Base-by-base conservation (phyloP, 92 coral and sea anemone genomes). In the Phenganax subtilis region DNA sequence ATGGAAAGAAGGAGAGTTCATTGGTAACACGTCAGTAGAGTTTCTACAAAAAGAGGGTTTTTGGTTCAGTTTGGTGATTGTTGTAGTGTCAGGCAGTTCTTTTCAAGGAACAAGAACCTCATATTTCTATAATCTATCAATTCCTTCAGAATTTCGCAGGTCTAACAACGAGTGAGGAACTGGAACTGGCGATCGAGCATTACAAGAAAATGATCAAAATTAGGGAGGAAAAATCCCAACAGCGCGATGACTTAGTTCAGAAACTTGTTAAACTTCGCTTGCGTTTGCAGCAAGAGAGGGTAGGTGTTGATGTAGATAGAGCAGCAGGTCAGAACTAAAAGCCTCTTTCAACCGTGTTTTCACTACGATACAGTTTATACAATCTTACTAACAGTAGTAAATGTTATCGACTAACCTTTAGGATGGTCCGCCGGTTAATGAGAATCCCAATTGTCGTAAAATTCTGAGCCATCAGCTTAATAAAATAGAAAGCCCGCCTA, bases 141-240 rank as follows among this genome's bases (percentile, higher is more conserved):
- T 37, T 58, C 54, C 54, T 81, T 20, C 28, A 96, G 99, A 87
- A 88, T 29, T 96, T 96, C 80, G 93, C 89, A 92, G 98, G 99
- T 47, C 88, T 96, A 6, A 84, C 97, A 16, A 87, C 90, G 15
- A 80, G 93, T 17, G 99, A 96, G 77, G 99, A 96, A 72, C 86
- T 96, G 53, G 88, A 84, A 6, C 91, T 92, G 52, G 90, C 97
- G 28, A 92, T 96, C 59, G 80, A 77, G 37, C 88, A 93, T 69
- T 96, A 97, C 52, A 96, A 96, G 85, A 93, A 90, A 47, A 75
- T 92, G 84, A 86, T 96, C 47, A 85, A 86, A 65, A 55, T 87
- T 6, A 80, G 88, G 12, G 76, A 89, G 54, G 84, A 80, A 7
- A 85, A 87, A 81, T 85, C 96, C 9, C 77, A 17, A 55, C 94